phyloP scores from a whole-genome alignment of 1,140 invertebrate species.

The Steinernema khuongi region DNA sequence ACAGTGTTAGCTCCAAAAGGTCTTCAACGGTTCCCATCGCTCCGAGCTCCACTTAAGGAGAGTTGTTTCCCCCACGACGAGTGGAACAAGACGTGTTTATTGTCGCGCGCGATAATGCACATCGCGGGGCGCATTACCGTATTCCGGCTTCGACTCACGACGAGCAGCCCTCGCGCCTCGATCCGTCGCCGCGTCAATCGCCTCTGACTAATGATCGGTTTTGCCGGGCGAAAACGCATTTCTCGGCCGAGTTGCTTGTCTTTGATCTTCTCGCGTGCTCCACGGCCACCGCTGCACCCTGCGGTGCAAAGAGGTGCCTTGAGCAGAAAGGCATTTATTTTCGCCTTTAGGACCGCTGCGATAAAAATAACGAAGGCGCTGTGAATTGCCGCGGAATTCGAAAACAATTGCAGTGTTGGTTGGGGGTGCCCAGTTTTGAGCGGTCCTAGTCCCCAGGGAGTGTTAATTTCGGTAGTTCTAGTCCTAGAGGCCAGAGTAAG shows the following conservation, averaged over 20 bases:
- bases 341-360: not conserved
- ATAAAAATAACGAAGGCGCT: not conserved
- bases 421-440: no score
- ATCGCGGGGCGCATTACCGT: no score
- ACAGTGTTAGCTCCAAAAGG: no score
- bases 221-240: not conserved
- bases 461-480: no score
- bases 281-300: not conserved
- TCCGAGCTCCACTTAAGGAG: not conserved
- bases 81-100: not conserved
- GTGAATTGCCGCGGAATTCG: not conserved
- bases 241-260: no score
- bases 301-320: not conserved
- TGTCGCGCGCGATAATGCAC: not conserved
- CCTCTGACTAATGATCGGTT: not conserved
- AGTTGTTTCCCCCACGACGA: not conserved
- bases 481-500: no score
- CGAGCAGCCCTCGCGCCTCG: no score
- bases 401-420: no score
- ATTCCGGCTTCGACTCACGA: no score
- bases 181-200: no score
- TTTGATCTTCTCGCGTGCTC: not conserved
- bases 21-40: no score
- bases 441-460: no score
- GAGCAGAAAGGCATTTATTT: not conserved